Conservation (phyloP, 2,113 vertebrate species). For the Pogona vitticeps region DNA sequence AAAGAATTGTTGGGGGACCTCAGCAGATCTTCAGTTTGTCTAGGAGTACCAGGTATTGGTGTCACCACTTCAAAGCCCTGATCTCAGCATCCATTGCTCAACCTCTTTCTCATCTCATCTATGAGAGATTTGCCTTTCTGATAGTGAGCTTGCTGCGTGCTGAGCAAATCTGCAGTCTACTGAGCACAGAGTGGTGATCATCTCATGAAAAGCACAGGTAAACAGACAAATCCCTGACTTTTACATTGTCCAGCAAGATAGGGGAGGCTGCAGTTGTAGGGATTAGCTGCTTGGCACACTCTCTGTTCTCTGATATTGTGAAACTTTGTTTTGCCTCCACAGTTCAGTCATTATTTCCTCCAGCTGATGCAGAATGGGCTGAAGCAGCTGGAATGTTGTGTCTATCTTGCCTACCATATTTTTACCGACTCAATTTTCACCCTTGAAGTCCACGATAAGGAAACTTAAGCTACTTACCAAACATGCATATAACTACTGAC, state of each 20-base stretch:
- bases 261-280: background rate
- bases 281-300: background rate
- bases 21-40: background rate
- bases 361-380: background rate
- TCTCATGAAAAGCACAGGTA: background rate
- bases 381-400: background rate
- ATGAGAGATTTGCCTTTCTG: background rate
- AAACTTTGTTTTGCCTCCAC: background rate
- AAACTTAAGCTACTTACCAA: slow-evolving; percentile 21
- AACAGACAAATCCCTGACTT: background rate
- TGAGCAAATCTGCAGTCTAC: background rate
- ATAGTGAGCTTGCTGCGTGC: background rate
- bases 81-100: background rate
- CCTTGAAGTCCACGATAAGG: background rate
- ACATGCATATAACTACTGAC: background rate
- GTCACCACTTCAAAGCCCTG: background rate
- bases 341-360: background rate
- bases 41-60: background rate
- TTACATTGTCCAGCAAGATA: background rate
- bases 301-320: background rate
- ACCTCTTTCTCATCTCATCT: background rate
- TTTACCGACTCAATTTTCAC: background rate
- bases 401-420: slow-evolving; percentile 1
- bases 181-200: background rate
- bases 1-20: background rate